Base-by-base conservation (phyloP, 2,797 vertebrate species). In the Echiichthys vipera region DNA sequence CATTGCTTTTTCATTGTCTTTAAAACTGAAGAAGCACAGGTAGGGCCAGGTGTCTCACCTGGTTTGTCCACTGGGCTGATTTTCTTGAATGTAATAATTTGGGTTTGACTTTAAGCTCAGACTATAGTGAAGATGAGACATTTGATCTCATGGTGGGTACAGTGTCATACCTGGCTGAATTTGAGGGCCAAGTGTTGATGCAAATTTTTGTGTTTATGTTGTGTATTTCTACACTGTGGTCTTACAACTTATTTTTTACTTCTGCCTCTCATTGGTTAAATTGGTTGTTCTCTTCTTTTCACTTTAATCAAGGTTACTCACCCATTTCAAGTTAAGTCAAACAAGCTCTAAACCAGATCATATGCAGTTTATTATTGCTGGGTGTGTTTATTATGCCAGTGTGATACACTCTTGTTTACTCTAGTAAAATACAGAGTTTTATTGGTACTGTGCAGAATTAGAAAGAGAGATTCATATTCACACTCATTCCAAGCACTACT, bases 11-110 rank as follows among this genome's bases (percentile, higher is more conserved):
- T 76, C 24, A 77, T 51, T 74, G 50, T 34, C 54, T 56, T 20
- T n/a, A 49, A 50, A 51, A 22, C 39, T 39, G 7, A 71, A 49
- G 50, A 51, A 63, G 32, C 15, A 18, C 5, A 58, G 42, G 51
- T n/a, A n/a, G 30, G 25, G 51, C 45, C 56, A 68, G 74, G 65
- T 84, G 45, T 30, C 39, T 53, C 56, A 81, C 74, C 63, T 81
- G 71, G 47, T 74, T 76, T 70, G 62, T 58, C 69, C 49, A 25
- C 11, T 29, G 6, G 18, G 45, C 58, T 74, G 73, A 75, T 15
- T 78, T 63, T 45, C 17, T 15, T 46, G 15, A 13, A 42, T 42
- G 61, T 71, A 22, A 25, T 43, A 50, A 65, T 18, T 32, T 54
- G 63, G 20, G 25, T 20, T n/a, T 45, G 22, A 17, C 25, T 25